phyloP scores from a whole-genome alignment of 1,140 invertebrate genomes.

The Drosophila willistoni region DNA sequence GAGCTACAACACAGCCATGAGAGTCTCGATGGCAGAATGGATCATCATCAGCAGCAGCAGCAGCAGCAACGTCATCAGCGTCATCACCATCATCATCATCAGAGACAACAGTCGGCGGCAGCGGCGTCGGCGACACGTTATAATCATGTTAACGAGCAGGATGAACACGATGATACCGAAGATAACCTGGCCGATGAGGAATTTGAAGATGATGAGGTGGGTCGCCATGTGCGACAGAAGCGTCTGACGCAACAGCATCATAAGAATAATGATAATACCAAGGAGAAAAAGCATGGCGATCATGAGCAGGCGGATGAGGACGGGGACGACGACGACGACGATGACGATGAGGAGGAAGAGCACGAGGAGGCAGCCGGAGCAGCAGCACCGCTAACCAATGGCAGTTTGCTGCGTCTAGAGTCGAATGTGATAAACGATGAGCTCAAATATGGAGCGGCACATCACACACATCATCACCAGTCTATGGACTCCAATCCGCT shows the following conservation, averaged over 20 bases:
- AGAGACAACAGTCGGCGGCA: conserved; percentile 54
- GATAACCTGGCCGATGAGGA: conserved; percentile 82
- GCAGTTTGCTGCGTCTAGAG: conserved; percentile 58
- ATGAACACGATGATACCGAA: conserved; percentile 79
- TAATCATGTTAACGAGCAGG: conserved; percentile 69
- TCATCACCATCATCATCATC: conserved; percentile 64
- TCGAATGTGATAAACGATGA: conserved; percentile 83
- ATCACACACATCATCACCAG: conserved; percentile 74
- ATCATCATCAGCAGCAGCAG: conserved; percentile 40
- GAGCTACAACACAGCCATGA: conserved; percentile 77
- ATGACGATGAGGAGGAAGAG: conserved; percentile 37
- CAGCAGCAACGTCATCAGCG: conserved; percentile 44
- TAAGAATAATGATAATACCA: not conserved
- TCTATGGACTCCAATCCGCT: conserved; percentile 82
- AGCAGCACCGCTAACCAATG: conserved; percentile 43
- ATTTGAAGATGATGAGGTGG: conserved; percentile 81
- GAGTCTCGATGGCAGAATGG: conserved; percentile 63
- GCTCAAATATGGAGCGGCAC: conserved; percentile 81
- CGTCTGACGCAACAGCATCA: conserved; percentile 42
- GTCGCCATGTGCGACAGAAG: conserved; percentile 76
- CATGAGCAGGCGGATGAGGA: conserved; percentile 26
- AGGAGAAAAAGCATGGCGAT: conserved; percentile 32
- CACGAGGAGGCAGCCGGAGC: conserved; percentile 38
- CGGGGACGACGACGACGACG: conserved; percentile 23
- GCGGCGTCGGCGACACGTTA: conserved; percentile 46